Base-by-base conservation (phyloP, 2,888 invertebrate species). In the Synergus gifuensis region DNA sequence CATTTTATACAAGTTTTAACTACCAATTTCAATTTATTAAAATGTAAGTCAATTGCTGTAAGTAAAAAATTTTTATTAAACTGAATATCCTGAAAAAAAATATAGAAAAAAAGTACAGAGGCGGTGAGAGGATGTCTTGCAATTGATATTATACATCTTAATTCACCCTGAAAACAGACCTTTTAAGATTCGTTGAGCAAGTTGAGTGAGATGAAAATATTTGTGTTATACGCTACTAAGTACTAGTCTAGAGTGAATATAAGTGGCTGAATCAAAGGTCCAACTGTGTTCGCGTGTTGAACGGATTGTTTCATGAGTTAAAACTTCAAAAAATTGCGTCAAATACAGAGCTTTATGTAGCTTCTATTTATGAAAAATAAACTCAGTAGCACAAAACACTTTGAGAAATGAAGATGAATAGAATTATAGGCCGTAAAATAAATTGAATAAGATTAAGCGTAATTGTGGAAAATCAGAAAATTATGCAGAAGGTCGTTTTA, bases 161-260 rank as follows among this genome's bases (percentile, higher is more conserved):
- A 73, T 73, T 22, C 73, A 36, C 28, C 16, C 11, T 54, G 49
- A 73, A 49, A 73, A 54, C 49, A 54, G 54, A 36, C 73, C 73
- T 54, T 54, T 54, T 73, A 54, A 54, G 54, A 73, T 73, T 54
- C 54, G 54, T 73, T 73, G 73, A 73, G 54, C 54, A 16, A 73
- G 73, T 73, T 73, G n/a, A 73, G 36, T 36, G 73, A 73, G 73
- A 73, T 73, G 73, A 73, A 73, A 73, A 73, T 54, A 73, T 73
- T 73, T 73, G 73, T 73, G 73, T 73, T 73, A 73, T 54, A 69
- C 46, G 67, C 67, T 28, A 28, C 49, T 54, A 73, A 73, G 49
- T 28, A 49, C 28, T n/a, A 28, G n/a, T 54, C n/a, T 54, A 28
- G n/a, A 73, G 54, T 54, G 73, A 22, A 49, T n/a, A 16, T 69